Base-by-base conservation (phyloP, 2,113 vertebrate species). In the Paradisaea rubra region DNA sequence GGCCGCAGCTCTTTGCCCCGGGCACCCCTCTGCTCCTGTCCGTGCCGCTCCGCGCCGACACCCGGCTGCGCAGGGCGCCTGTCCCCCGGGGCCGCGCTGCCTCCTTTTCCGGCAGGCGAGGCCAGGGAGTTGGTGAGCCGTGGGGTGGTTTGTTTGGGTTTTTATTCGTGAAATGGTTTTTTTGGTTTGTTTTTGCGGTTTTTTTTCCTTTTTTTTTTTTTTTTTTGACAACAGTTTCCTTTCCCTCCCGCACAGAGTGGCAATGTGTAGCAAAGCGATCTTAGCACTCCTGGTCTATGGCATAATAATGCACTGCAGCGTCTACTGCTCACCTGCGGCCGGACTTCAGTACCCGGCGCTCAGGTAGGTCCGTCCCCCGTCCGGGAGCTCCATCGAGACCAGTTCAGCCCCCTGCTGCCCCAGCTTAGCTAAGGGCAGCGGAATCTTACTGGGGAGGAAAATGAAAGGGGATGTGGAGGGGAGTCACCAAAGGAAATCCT, bases 211-310 rank as follows among this genome's bases (percentile, higher is more conserved):
- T 50, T 47, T 82, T 23, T 15, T 21, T 15, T 37, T 65, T 23
- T 52, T 59, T 83, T 78, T 91, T 95, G n/a, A 97, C 82, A 9
- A 54, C 61, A 31, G 42, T 87, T 95, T 97, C 82, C 84, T 94
- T 90, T 95, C 84, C 96, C 78, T 94, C 50, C 41, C 27, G 41
- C 95, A 44, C 98, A 99, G 99, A 98, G 98, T 98, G 98, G 98
- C 98, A 97, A 99, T 99, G 98, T 98, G 98, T 94, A 99, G 98
- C 97, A 99, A 99, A 98, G 98, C 98, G 93, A 98, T 98, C 95
- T 95, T 99, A 97, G 98, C 98, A 94, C 97, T 99, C 94, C 97
- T 99, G 96, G 97, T 99, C 98, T 99, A 99, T 96, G 99, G 99
- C 95, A 98, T 99, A 96, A 97, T 99, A 95, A 98, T 99, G 98